A percentile compares a stretch with the other conserved stretches of the same genome.
phyloP scores from a whole-genome alignment of 2,888 invertebrate genomes.

The Epinotia brunnichana region DNA sequence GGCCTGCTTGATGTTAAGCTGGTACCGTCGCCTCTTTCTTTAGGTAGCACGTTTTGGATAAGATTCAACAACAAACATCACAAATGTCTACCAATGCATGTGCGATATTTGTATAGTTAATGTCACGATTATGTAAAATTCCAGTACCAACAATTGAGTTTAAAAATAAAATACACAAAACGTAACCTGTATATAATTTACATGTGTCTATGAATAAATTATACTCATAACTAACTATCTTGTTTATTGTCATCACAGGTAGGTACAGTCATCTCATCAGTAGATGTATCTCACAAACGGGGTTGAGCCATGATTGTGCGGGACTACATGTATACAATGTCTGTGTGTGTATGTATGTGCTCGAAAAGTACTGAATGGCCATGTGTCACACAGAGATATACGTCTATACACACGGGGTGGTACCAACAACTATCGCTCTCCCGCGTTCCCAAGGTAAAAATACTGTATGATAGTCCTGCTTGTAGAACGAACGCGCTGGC shows the following conservation, averaged over 20 bases:
- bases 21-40: too few relatives aligned
- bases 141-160: too few relatives aligned
- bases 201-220: too few relatives aligned
- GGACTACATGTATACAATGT: too few relatives aligned
- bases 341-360: too few relatives aligned
- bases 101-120: not conserved
- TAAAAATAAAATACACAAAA: too few relatives aligned
- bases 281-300: not conserved
- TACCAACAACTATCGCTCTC: not conserved
- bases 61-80: not conserved
- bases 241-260: conserved; percentile 11
- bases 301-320: not conserved
- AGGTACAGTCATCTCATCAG: not conserved
- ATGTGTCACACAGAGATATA: too few relatives aligned
- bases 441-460: not conserved
- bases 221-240: conserved; percentile 5
- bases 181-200: too few relatives aligned
- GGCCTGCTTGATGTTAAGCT: too few relatives aligned
- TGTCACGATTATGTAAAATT: too few relatives aligned
- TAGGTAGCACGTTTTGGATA: not conserved
- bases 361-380: too few relatives aligned
- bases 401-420: too few relatives aligned
- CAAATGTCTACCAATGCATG: not conserved
- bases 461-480: not conserved
- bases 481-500: not conserved